Evolutionary conservation across 2,888 invertebrate genomes (phyloP).

Genomic region (Zaprionus lineosus): DNA sequence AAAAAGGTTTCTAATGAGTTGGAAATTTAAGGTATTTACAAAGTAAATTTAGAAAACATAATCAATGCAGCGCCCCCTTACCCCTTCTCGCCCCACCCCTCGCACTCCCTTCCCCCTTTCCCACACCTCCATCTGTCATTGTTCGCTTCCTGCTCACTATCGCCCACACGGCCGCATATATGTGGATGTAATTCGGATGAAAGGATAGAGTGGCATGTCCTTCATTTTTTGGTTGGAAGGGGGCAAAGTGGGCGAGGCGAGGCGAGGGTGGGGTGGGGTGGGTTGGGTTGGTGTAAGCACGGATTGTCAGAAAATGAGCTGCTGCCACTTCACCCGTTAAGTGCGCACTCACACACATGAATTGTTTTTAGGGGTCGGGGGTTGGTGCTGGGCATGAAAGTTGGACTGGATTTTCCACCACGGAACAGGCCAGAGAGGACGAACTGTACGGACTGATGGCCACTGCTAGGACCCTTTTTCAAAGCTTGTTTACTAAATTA

Average conservation of each 20-base stretch:
- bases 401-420: constrained; percentile 17
- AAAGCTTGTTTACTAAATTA: constrained; percentile 62
- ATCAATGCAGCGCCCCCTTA: no score
- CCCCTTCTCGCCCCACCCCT: no score
- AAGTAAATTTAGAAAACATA: constrained; percentile 2
- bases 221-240: no score
- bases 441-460: constrained; percentile 20
- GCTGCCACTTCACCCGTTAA: constrained; percentile 66
- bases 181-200: neutral
- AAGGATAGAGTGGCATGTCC: neutral
- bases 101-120: no score
- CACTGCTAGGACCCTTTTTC: constrained; percentile 28
- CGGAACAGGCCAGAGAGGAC: constrained; percentile 13
- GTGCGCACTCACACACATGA: constrained; percentile 68
- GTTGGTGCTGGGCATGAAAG: constrained; percentile 11
- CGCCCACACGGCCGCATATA: no score
- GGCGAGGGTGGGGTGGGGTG: no score
- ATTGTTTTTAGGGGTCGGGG: constrained; percentile 38
- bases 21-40: constrained; percentile 6
- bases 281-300: no score
- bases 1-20: constrained; percentile 21
- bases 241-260: no score
- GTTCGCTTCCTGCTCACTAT: no score
- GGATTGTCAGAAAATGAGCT: constrained; percentile 31
- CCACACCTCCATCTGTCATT: no score